Evolutionary conservation across 1,140 invertebrate species (phyloP).

Genomic region (Arctopsyche grandis): DNA sequence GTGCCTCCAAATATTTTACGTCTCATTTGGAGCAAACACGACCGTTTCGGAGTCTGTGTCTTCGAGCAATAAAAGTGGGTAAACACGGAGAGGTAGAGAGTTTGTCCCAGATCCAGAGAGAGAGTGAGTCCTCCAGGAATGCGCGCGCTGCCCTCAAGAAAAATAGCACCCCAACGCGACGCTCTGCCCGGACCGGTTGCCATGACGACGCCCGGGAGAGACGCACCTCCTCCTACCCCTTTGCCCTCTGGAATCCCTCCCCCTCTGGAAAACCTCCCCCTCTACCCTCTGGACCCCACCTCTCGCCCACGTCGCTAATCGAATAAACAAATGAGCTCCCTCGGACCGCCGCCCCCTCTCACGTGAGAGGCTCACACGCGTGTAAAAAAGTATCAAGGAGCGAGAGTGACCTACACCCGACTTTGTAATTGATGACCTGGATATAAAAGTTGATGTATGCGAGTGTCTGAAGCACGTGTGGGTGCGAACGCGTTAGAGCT

Average conservation of each 20-base stretch:
- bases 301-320: constrained; percentile 1
- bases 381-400: neutral
- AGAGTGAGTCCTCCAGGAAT: constrained; percentile 6
- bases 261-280: neutral
- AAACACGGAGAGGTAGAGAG: neutral
- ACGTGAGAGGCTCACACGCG: neutral
- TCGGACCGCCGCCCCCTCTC: neutral
- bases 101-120: neutral
- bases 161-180: constrained; percentile 9
- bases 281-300: constrained; percentile 13
- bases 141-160: constrained; percentile 40
- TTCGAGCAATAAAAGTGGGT: too few relatives aligned
- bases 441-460: too few relatives aligned
- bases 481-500: too few relatives aligned
- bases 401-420: neutral
- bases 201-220: constrained; percentile 49
- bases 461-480: too few relatives aligned
- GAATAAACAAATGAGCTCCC: constrained; percentile 14
- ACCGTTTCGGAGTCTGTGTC: too few relatives aligned
- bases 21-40: too few relatives aligned
- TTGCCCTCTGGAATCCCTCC: neutral
- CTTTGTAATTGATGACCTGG: too few relatives aligned
- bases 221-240: constrained; percentile 3
- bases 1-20: too few relatives aligned
- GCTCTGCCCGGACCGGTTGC: constrained; percentile 49